Evolutionary conservation across 2,888 invertebrate genomes (phyloP).

Genomic region (Molanna angustata): DNA sequence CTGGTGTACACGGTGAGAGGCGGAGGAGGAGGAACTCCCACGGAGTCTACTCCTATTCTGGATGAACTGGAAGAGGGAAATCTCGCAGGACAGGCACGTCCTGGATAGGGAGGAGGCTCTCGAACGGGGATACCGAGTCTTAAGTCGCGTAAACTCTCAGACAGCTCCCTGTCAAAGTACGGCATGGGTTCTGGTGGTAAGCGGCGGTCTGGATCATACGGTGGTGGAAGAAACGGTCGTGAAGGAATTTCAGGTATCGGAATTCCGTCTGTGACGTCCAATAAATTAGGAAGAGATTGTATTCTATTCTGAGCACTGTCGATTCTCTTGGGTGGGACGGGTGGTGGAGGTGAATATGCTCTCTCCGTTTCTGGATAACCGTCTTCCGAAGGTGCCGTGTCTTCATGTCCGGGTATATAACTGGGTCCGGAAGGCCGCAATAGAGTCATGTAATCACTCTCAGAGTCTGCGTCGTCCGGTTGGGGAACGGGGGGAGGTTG

Average conservation of each 20-base stretch:
- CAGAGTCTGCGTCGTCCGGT: constrained; percentile 73
- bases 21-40: constrained; percentile 66
- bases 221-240: constrained; percentile 61
- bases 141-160: constrained; percentile 32
- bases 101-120: constrained; percentile 69
- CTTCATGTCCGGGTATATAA: constrained; percentile 58
- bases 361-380: constrained; percentile 46
- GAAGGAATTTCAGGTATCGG: constrained; percentile 33
- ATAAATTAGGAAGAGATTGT: constrained; percentile 50
- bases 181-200: constrained; percentile 42
- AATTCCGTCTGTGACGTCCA: constrained; percentile 37
- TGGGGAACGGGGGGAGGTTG: constrained; percentile 58
- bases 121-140: constrained; percentile 44
- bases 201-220: constrained; percentile 64
- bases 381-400: constrained; percentile 59
- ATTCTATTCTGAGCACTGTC: constrained; percentile 56
- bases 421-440: constrained; percentile 60
- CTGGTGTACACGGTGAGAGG: constrained; percentile 70
- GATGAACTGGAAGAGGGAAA: constrained; percentile 54
- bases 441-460: constrained; percentile 85
- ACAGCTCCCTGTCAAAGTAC: constrained; percentile 38
- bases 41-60: constrained; percentile 43
- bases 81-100: constrained; percentile 45
- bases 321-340: constrained; percentile 67
- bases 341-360: constrained; percentile 57